Evolutionary conservation across 2,113 vertebrate genomes (phyloP).

Genomic region (Ramphastos sulfuratus): DNA sequence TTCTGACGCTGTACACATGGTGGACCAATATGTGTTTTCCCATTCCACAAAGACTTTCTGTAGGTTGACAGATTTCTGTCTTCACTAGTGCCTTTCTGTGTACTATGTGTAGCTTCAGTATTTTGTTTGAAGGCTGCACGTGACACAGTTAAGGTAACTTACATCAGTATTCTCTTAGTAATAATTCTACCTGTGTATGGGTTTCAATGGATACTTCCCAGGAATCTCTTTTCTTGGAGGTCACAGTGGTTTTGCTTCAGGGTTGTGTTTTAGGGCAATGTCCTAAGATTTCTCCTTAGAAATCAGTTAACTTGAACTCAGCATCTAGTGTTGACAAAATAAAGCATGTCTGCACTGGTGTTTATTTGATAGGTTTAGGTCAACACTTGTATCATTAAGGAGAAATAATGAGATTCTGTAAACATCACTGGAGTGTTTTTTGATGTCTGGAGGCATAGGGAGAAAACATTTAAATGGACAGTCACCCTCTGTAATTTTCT

Average conservation of each 20-base stretch:
- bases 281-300: neutral
- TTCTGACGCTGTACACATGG: accelerated
- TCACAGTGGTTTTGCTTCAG: neutral
- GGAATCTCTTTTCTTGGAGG: neutral
- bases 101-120: neutral
- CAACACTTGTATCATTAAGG: accelerated
- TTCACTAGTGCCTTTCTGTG: neutral
- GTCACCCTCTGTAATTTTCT: neutral
- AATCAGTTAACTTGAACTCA: neutral
- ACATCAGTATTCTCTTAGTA: neutral
- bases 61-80: neutral
- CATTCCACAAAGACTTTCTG: neutral
- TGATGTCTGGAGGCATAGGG: neutral
- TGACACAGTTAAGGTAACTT: neutral
- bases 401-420: neutral
- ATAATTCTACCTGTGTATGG: neutral
- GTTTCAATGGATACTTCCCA: neutral
- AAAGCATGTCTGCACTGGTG: neutral
- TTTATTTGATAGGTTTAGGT: neutral
- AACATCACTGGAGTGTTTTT: neutral
- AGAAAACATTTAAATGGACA: neutral
- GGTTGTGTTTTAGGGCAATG: neutral
- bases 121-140: neutral
- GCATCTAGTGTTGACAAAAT: neutral
- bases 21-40: neutral